Evolutionary conservation across 2,113 vertebrate genomes (phyloP).

Genomic region (Anoplopoma fimbria): DNA sequence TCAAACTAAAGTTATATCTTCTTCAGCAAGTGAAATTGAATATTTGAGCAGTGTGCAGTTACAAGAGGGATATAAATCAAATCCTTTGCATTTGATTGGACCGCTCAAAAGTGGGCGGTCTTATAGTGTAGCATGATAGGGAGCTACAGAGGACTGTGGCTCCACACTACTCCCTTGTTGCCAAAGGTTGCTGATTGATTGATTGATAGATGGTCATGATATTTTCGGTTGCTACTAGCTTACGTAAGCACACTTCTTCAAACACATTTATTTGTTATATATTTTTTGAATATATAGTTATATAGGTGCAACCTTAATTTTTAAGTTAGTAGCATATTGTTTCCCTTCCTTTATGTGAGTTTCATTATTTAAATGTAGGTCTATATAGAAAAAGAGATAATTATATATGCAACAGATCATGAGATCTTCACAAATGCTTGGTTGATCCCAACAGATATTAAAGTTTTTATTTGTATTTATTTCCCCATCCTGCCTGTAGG

Average conservation of each 20-base stretch:
- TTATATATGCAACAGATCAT: not conserved
- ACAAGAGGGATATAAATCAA: not conserved
- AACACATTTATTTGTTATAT: not conserved
- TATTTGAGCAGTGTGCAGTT: not conserved
- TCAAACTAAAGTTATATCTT: not conserved
- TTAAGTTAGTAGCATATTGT: not conserved
- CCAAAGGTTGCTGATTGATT: not conserved
- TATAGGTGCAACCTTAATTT: not conserved
- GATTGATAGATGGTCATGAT: not conserved
- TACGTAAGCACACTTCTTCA: not conserved
- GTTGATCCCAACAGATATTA: not conserved
- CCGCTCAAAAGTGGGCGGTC: not conserved
- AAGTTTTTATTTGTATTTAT: not conserved
- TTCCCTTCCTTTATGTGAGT: not conserved
- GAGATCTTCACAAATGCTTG: not conserved
- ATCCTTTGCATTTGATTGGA: not conserved
- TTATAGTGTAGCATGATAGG: not conserved
- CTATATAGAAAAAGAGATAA: not conserved
- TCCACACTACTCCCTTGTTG: not conserved
- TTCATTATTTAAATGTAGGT: not conserved
- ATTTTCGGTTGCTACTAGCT: not conserved
- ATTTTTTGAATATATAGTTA: not conserved
- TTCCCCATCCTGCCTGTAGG: slow-evolving; percentile 74
- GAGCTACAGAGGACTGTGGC: not conserved
- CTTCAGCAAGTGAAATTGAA: not conserved